Percentiles rank a stretch among this genome's conserved stretches.
phyloP scores from a whole-genome alignment of 1,140 invertebrate species.

The Papilio aristodemus region DNA sequence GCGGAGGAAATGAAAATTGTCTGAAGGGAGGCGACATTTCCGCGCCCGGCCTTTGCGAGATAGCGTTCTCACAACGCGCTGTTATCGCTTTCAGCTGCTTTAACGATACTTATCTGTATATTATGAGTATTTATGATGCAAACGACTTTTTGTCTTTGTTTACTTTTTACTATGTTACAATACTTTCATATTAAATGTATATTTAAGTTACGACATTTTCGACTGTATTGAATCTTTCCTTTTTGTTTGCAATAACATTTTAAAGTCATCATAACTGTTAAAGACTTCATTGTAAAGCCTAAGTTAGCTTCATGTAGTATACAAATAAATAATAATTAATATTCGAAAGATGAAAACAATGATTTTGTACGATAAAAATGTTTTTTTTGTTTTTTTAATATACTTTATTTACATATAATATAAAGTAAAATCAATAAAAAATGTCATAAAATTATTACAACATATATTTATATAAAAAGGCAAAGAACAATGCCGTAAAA shows the following conservation, averaged over 20 bases:
- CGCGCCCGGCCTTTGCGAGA: slow-evolving; percentile 15
- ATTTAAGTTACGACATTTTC: background rate
- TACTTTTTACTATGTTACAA: background rate
- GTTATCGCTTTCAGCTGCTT: slow-evolving; percentile 28
- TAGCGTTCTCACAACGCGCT: slow-evolving; percentile 8
- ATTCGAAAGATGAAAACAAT: too few relatives aligned
- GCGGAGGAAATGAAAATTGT: slow-evolving; percentile 31
- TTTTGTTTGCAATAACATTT: too few relatives aligned
- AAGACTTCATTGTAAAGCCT: too few relatives aligned
- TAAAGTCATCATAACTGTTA: too few relatives aligned
- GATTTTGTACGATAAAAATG: too few relatives aligned
- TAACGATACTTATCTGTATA: slow-evolving; percentile 22
- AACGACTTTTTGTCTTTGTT: slow-evolving; percentile 5
- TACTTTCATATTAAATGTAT: background rate
- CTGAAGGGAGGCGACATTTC: slow-evolving; percentile 31
- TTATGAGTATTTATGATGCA: slow-evolving; percentile 21
- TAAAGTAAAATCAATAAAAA: too few relatives aligned
- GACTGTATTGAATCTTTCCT: too few relatives aligned
- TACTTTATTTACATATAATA: too few relatives aligned
- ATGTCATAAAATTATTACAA: too few relatives aligned
- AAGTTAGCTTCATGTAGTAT: too few relatives aligned
- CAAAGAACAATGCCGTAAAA: background rate
- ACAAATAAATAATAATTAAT: too few relatives aligned
- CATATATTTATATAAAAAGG: background rate
- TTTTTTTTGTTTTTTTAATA: too few relatives aligned